Evolutionary conservation across 2,888 invertebrate genomes (phyloP), one percentile per base, ranked within the genome.

Genomic region (Seladonia tumulorum): DNA sequence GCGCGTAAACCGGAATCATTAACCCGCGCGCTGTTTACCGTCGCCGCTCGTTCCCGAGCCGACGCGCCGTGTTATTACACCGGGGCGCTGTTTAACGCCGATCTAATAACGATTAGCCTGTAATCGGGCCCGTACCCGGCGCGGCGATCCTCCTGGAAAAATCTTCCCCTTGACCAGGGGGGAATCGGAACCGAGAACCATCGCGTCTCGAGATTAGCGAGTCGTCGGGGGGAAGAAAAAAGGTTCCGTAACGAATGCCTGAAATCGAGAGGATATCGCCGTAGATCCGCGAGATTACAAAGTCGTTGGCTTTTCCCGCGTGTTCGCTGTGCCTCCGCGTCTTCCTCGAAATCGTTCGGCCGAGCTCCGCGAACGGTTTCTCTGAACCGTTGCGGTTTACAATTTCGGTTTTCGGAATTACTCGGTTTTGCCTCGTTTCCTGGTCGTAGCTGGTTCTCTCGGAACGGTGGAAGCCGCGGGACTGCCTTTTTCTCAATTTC

Each of bases 1-100:
- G 76, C 76, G 76, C 76, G 76, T 66, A 66, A 76, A 66, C 66
- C 47, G 76, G 47, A 66, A 76, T 66, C 76, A 22, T 76, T 76
- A 76, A 76, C 63, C 76, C 47, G 76, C 45, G 10, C 29, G 66
- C 35, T 76, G 76, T 66, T 76, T 76, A 76, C 75, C 60, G 42
- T 45, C 75, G 29, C 5, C 60, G 60, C 42, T 45, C 75, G 60
- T 75, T 60, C 42, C 22, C 70, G n/a, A 42, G 42, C 12, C 60
- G n/a, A n/a, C 60, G 60, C 60, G 42, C 57, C 60, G 60, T 45
- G 75, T 75, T 60, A 75, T 75, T 75, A 75, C 42, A 25, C 75
- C 5, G 39, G 18, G 25, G 42, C 60, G 75, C 25, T 60, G 75
- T 60, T 75, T 60, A 60, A 66, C 29, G 63, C 29, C 76, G 76